A percentile compares a stretch with the other conserved stretches of the same genome.
These are phyloP conservation scores for Gasterosteus nipponicus DNA, from an alignment of 2,113 vertebrate species.

Conservation along the genomic window DNA sequence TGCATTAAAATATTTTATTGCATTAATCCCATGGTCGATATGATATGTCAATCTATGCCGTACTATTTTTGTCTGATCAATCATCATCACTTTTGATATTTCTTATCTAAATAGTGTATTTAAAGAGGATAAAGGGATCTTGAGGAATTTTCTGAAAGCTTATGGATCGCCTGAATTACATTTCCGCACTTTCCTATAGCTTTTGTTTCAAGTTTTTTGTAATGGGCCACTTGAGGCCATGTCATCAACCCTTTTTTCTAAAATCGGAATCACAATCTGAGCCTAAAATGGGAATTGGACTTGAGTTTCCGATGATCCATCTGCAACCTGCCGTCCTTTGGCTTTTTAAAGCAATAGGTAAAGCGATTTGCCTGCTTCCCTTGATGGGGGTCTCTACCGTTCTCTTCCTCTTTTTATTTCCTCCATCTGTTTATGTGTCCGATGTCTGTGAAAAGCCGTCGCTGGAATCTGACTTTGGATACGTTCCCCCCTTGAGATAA, in stretches of 20 bases:
- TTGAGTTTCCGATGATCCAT: slow-evolving; percentile 12
- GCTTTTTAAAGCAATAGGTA: slow-evolving; percentile 39
- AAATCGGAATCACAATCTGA: not conserved
- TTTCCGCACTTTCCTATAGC: not conserved
- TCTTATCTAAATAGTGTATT: too few species aligned
- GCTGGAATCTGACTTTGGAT: slow-evolving; percentile 20
- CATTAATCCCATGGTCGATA: too few species aligned
- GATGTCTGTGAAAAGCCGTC: slow-evolving; percentile 57
- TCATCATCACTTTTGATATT: too few species aligned
- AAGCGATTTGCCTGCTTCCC: slow-evolving; percentile 28
- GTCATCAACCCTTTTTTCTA: too few species aligned
- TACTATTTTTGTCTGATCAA: too few species aligned
- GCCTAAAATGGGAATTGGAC: not conserved
- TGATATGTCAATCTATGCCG: too few species aligned
- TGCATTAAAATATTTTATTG: too few species aligned
- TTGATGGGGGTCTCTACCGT: slow-evolving; percentile 9
- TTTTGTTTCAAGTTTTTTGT: not conserved
- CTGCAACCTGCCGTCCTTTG: too few species aligned
- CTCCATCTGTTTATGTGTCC: slow-evolving; percentile 18
- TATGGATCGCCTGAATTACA: too few species aligned
- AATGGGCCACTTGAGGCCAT: too few species aligned
- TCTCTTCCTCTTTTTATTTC: not conserved
- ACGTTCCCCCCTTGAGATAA: slow-evolving; percentile 30
- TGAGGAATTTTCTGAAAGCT: too few species aligned
- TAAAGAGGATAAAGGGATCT: too few species aligned